phyloP scores from a whole-genome alignment of 2,888 invertebrate species.

The Onchidella celtica region DNA sequence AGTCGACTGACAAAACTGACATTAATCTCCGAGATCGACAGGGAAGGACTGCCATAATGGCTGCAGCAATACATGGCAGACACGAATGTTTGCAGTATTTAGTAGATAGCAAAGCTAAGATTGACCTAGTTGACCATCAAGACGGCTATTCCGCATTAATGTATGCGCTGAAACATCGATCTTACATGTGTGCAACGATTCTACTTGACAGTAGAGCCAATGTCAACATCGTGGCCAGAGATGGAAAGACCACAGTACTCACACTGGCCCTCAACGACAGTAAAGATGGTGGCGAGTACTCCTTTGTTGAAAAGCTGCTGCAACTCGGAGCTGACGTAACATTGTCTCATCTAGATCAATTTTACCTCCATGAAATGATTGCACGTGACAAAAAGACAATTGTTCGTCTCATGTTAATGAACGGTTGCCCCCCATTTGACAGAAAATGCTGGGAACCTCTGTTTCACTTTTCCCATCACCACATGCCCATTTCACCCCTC shows the following conservation, averaged over 20 bases:
- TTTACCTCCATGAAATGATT: not conserved
- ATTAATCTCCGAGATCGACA: not conserved
- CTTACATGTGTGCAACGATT: not conserved
- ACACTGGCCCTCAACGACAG: not conserved
- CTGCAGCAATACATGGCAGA: not conserved
- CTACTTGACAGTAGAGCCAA: not conserved
- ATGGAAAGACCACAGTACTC: not conserved
- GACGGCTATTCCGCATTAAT: slow-evolving; percentile 1
- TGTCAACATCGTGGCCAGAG: not conserved
- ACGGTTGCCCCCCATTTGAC: slow-evolving; percentile 24
- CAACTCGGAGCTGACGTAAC: not conserved
- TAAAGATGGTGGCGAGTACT: not conserved
- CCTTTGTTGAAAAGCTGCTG: not conserved
- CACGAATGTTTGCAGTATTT: not conserved
- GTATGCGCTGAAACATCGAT: not conserved
- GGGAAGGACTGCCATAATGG: not conserved
- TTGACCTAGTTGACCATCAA: not conserved
- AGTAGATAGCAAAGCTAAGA: not conserved
- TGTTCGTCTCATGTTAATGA: slow-evolving; percentile 25
- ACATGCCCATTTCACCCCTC: slow-evolving; percentile 15
- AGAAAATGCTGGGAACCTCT: slow-evolving; percentile 6
- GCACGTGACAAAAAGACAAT: not conserved
- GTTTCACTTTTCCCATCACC: slow-evolving; percentile 9
- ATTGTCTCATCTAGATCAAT: not conserved
- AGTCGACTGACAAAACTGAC: not conserved